Conservation (phyloP, 1,140 invertebrate species). For the Trichonephila inaurata region DNA sequence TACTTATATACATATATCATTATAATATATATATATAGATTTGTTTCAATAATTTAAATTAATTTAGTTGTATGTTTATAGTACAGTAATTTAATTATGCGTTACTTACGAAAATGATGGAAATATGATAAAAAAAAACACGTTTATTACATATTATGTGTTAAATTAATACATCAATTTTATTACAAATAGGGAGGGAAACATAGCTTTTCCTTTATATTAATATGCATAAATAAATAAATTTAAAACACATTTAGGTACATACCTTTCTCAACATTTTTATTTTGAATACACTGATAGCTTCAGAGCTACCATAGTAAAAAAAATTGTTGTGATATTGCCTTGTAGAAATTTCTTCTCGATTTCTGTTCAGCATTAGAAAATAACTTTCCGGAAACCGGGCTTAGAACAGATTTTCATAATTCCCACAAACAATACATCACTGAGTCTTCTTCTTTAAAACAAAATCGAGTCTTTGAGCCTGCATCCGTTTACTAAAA, state of each 20-base stretch:
- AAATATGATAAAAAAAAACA: no score
- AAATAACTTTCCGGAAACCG: slow-evolving; percentile 14
- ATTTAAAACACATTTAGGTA: neutral
- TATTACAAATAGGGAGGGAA: no score
- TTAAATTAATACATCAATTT: no score
- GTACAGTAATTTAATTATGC: no score
- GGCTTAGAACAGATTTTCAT: slow-evolving; percentile 45
- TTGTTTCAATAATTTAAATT: no score
- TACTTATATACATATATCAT: no score
- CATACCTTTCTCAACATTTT: neutral
- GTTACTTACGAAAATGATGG: no score
- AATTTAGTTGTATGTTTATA: no score
- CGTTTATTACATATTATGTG: no score
- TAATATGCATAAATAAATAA: neutral
- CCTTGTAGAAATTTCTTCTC: neutral
- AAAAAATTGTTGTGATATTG: neutral
- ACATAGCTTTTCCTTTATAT: no score
- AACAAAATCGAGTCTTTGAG: slow-evolving; percentile 48
- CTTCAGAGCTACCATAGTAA: neutral
- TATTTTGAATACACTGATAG: neutral
- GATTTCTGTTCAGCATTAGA: slow-evolving; percentile 22
- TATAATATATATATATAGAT: no score
- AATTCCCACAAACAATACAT: slow-evolving; percentile 60
- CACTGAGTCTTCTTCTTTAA: slow-evolving; percentile 27
- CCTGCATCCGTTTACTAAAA: slow-evolving; percentile 62